phyloP scores from a whole-genome alignment of 2,113 vertebrate species.

The Trinectes maculatus region DNA sequence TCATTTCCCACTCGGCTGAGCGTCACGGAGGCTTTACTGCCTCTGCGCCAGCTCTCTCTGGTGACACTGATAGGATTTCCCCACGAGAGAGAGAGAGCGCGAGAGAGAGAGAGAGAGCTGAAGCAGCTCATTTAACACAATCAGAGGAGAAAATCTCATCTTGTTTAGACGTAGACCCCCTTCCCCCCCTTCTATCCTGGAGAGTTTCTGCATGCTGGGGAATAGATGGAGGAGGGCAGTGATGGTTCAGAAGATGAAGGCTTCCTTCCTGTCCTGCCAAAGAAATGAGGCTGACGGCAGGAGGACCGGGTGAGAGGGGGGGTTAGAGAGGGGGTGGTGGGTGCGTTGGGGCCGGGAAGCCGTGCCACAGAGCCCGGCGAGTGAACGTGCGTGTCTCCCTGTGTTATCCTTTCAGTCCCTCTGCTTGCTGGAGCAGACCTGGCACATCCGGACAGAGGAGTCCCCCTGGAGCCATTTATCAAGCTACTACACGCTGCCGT shows the following conservation, averaged over 20 bases:
- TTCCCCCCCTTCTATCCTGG: not conserved
- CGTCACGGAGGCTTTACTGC: slow-evolving; percentile 60
- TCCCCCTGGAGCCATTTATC: slow-evolving; percentile 50
- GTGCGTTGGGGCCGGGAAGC: too few species aligned
- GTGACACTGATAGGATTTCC: slow-evolving; percentile 62
- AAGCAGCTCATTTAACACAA: slow-evolving; percentile 67
- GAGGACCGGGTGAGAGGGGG: not conserved
- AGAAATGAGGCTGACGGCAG: slow-evolving; percentile 18
- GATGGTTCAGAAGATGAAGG: slow-evolving; percentile 27
- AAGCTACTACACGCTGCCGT: slow-evolving; percentile 14
- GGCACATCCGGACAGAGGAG: slow-evolving; percentile 44
- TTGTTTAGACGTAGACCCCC: slow-evolving; percentile 22
- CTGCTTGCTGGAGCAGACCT: slow-evolving; percentile 48
- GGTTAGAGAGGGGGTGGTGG: not conserved
- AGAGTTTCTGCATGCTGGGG: slow-evolving; percentile 19
- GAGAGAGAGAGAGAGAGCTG: slow-evolving; percentile 22
- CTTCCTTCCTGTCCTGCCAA: slow-evolving; percentile 24
- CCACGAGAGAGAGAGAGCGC: slow-evolving; percentile 35
- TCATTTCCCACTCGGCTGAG: slow-evolving; percentile 63
- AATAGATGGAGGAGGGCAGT: slow-evolving; percentile 1
- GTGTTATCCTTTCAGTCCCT: slow-evolving; percentile 45
- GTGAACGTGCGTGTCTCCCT: slow-evolving; percentile 30
- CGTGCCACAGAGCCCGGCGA: slow-evolving; percentile 20
- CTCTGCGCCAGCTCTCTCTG: slow-evolving; percentile 55
- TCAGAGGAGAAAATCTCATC: slow-evolving; percentile 43